These are phyloP conservation scores for Drosophila varians DNA, from an alignment of 1,140 invertebrate species.

Conservation along the genomic window DNA sequence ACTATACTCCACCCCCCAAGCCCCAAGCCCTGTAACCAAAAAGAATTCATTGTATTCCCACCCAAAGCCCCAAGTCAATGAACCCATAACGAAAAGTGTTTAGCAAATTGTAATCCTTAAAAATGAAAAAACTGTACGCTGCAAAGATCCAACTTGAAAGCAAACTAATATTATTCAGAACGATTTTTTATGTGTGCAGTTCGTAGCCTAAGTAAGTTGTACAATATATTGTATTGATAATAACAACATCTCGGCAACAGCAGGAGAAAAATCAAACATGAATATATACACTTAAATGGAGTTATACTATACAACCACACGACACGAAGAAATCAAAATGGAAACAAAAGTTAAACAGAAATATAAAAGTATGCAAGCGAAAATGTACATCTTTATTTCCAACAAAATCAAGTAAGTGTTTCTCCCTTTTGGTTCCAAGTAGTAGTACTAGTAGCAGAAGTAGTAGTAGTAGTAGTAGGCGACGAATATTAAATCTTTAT, in stretches of 20 bases:
- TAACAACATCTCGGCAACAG: slow-evolving; percentile 15
- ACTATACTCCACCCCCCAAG: slow-evolving; percentile 5
- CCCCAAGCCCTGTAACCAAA: slow-evolving; percentile 7
- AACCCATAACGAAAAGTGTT: slow-evolving; percentile 18
- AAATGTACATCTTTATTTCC: neutral
- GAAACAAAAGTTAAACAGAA: slow-evolving; percentile 63
- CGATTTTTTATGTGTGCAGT: slow-evolving; percentile 33
- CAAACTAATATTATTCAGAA: slow-evolving; percentile 32
- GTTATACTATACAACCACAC: slow-evolving; percentile 25
- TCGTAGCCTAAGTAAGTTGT: slow-evolving; percentile 35
- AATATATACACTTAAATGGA: slow-evolving; percentile 24
- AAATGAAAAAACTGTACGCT: slow-evolving; percentile 33
- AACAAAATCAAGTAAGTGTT: neutral
- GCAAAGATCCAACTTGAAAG: slow-evolving; percentile 40
- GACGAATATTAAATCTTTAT: too few relatives aligned
- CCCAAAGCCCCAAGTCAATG: slow-evolving; percentile 6
- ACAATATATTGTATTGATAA: slow-evolving; percentile 49
- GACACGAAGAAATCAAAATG: slow-evolving; percentile 20
- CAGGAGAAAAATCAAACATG: slow-evolving; percentile 6
- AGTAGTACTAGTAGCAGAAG: too few relatives aligned
- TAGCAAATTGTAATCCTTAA: slow-evolving; percentile 27
- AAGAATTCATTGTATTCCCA: slow-evolving; percentile 10
- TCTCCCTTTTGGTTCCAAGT: neutral
- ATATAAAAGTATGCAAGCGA: slow-evolving; percentile 19
- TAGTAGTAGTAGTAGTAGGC: too few relatives aligned